Evolutionary conservation across 2,113 vertebrate genomes (phyloP), one percentile per base, ranked within the genome.

Genomic region (Scolopax mira): DNA sequence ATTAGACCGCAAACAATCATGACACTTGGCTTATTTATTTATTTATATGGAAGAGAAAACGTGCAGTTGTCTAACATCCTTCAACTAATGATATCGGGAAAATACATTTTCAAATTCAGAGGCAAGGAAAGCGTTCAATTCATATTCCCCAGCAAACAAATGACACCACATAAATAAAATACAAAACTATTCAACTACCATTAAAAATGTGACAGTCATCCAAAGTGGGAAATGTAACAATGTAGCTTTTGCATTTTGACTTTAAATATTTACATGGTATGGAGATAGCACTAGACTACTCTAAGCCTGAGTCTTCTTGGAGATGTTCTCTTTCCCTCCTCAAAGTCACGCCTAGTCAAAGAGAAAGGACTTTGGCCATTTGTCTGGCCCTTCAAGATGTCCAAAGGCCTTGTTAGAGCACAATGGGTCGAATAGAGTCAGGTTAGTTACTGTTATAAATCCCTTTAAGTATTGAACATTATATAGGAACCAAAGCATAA

Each of bases 141-240:
- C 93, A 27, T 72, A 94, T 89, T 95, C 61, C 44, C 80, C 52
- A 54, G 78, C 86, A 95, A 96, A 95, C 91, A 97, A 97, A 94
- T 95, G 86, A 94, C 41, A 96, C 82, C 93, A 94, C 92, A 96
- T 97, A 96, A 96, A 97, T 97, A 96, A 97, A 97, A 97, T 90
- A 97, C 93, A 94, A 92, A 97, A 96, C 96, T 75, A 96, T 95
- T 93, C 92, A 89, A 87, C 85, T 93, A 72, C 64, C 96, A 96
- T 95, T 96, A 95, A 95, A 97, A 97, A 94, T 89, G 91, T 96
- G 95, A 94, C 84, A 95, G 66, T 57, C 91, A 85, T 93, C 83
- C 73, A 88, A 93, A 90, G 61, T 1, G 86, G 77, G 61, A 95
- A 93, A 96, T 92, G 92, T 83, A 90, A 41, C 92, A 81, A 79